A percentile compares a stretch with the other conserved stretches of the same genome.
These are phyloP conservation scores for Alviniconcha marisindica DNA, from an alignment of 1,140 invertebrate species.

Conservation along the genomic window DNA sequence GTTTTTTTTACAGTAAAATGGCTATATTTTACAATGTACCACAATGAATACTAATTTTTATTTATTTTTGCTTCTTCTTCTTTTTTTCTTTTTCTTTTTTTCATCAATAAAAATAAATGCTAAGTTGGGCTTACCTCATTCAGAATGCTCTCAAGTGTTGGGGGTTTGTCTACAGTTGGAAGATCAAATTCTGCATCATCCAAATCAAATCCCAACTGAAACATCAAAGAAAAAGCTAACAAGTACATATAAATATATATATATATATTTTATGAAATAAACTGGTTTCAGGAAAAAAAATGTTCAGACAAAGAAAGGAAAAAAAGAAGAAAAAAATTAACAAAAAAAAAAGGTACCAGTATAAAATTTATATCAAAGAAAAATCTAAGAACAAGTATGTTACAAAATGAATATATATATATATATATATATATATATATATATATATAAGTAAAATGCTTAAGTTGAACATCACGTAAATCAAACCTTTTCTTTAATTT, in stretches of 20 bases:
- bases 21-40: too few species aligned
- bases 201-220: conserved; percentile 76
- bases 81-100: background rate
- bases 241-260: background rate
- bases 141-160: conserved; percentile 90
- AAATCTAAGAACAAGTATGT: background rate
- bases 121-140: conserved; percentile 80
- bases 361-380: too few species aligned
- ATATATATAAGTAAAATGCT: too few species aligned
- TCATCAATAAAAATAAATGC: background rate
- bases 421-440: too few species aligned
- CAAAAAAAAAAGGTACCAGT: background rate
- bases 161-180: conserved; percentile 85
- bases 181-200: conserved; percentile 91
- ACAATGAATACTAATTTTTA: background rate
- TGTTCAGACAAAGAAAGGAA: background rate
- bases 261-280: too few species aligned
- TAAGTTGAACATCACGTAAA: too few species aligned
- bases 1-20: too few species aligned
- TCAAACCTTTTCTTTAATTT: too few species aligned
- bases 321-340: background rate
- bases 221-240: conserved; percentile 2
- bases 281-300: too few species aligned
- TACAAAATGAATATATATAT: background rate
- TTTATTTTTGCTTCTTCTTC: too few species aligned